A percentile compares a stretch with the other conserved stretches of the same genome.
Conservation (phyloP, 2,888 invertebrate genomes). For the Podotricha telesiphe region DNA sequence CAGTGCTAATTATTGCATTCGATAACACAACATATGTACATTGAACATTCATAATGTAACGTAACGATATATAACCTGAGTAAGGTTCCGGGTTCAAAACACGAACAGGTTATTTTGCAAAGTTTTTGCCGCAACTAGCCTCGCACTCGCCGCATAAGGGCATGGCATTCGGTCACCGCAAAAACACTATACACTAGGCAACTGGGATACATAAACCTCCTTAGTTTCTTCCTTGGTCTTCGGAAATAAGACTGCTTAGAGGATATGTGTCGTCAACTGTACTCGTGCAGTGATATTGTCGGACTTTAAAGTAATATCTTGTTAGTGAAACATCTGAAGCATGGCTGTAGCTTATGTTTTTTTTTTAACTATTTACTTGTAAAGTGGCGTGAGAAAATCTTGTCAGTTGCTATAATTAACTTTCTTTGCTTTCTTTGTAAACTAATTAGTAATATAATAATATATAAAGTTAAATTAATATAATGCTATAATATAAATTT, state of each 20-base stretch:
- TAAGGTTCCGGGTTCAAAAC: constrained; percentile 41
- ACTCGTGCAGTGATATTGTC: constrained; percentile 7
- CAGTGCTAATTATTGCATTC: too few relatives aligned
- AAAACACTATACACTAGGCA: constrained; percentile 41
- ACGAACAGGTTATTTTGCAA: constrained; percentile 43
- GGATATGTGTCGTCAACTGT: neutral
- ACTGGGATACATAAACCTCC: constrained; percentile 28
- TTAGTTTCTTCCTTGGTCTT: constrained; percentile 26
- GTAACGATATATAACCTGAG: constrained; percentile 3
- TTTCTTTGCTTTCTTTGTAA: neutral
- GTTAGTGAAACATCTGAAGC: constrained; percentile 41
- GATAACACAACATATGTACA: too few relatives aligned
- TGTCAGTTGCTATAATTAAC: neutral
- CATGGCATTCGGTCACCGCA: constrained; percentile 46
- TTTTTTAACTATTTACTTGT: neutral
- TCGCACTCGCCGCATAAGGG: constrained; percentile 45
- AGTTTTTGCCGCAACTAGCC: constrained; percentile 50
- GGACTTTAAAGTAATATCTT: constrained; percentile 40
- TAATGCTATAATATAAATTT: too few relatives aligned
- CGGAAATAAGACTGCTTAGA: neutral
- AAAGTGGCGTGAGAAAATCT: constrained; percentile 12
- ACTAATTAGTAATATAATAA: too few relatives aligned
- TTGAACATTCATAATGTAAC: neutral
- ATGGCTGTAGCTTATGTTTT: neutral
- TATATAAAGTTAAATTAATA: too few relatives aligned